Percentiles rank a stretch among this genome's conserved stretches.
phyloP scores from a whole-genome alignment of 2,797 vertebrate species.

The Phaenicophaeus curvirostris region DNA sequence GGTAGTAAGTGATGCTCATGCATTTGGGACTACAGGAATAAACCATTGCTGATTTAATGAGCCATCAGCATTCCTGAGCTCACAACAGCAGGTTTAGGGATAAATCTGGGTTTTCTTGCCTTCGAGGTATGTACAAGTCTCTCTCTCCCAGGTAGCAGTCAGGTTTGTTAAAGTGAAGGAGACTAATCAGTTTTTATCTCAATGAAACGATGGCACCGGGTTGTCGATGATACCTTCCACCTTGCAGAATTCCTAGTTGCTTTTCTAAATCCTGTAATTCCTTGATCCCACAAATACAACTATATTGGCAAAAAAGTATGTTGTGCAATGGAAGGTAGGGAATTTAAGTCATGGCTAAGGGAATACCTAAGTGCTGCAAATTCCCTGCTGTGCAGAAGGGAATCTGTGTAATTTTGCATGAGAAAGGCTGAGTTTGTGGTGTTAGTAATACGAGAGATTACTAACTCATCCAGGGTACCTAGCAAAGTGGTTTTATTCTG shows the following conservation, averaged over 20 bases:
- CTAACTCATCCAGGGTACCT: not conserved
- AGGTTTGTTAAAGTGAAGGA: not conserved
- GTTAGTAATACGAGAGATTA: not conserved
- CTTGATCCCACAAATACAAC: not conserved
- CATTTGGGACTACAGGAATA: not conserved
- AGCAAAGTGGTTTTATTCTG: not conserved
- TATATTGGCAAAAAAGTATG: not conserved
- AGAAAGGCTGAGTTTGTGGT: not conserved
- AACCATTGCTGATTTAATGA: not conserved
- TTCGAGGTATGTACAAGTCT: not conserved
- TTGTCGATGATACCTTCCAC: not conserved
- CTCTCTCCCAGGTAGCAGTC: not conserved
- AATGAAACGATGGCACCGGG: not conserved
- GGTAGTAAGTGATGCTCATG: not conserved
- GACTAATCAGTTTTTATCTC: not conserved
- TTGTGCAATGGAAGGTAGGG: not conserved
- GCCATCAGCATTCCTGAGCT: not conserved
- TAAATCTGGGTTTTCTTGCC: not conserved
- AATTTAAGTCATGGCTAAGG: not conserved
- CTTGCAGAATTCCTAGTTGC: not conserved
- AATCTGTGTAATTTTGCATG: not conserved
- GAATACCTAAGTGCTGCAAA: not conserved
- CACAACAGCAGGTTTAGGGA: not conserved
- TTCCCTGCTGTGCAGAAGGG: not conserved
- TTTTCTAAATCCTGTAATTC: not conserved